A percentile compares a stretch with the other conserved stretches of the same genome.
Conservation (phyloP, 2,797 vertebrate species). For the Lithobates sylvaticus region DNA sequence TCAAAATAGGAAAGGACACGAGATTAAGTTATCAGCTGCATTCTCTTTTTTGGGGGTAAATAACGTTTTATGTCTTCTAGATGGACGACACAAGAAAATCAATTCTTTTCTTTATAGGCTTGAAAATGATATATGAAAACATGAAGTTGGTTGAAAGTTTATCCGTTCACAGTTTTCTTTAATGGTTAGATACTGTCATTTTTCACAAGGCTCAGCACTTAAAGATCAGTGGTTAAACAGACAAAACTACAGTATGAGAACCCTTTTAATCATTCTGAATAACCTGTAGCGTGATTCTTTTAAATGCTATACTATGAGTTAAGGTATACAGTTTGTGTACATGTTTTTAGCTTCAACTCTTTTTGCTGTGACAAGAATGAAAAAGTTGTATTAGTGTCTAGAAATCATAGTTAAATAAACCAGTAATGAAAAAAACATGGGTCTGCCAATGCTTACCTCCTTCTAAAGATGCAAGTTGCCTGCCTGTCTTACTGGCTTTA, state of each 20-base stretch:
- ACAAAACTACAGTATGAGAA: not conserved
- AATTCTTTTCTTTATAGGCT: constrained; percentile 42
- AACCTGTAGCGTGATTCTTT: not conserved
- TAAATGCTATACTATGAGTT: too few species aligned
- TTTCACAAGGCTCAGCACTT: constrained; percentile 21
- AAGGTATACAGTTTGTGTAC: not conserved
- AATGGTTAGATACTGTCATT: constrained; percentile 39
- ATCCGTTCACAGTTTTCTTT: constrained; percentile 40
- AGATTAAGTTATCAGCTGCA: constrained; percentile 36
- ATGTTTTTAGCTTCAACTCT: not conserved
- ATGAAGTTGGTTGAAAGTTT: constrained; percentile 40
- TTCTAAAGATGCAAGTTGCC: too few species aligned
- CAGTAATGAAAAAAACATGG: too few species aligned
- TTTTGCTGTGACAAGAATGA: too few species aligned
- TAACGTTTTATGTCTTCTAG: constrained; percentile 18
- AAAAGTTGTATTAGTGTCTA: too few species aligned
- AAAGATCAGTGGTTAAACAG: constrained; percentile 27
- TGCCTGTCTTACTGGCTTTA: too few species aligned
- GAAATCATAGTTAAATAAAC: too few species aligned
- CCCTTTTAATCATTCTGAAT: not conserved
- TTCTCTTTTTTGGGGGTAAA: constrained; percentile 40
- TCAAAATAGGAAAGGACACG: constrained; percentile 15
- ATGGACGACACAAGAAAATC: constrained; percentile 34
- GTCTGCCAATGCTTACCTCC: too few species aligned
- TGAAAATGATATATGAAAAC: constrained; percentile 50